Evolutionary conservation across 2,797 vertebrate species (phyloP).

Genomic region (Bradypodion ventrale): DNA sequence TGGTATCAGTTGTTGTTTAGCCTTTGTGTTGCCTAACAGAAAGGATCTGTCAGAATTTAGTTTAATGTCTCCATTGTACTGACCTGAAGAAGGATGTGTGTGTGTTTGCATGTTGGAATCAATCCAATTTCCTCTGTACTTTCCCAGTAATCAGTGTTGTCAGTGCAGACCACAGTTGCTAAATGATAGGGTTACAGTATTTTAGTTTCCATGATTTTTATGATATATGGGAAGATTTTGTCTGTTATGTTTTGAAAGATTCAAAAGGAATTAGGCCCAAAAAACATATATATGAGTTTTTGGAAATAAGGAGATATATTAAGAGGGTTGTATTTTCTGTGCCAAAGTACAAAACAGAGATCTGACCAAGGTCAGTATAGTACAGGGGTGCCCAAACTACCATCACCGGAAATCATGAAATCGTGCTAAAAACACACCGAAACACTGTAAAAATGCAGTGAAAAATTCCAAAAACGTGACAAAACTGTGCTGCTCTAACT

Average conservation of each 20-base stretch:
- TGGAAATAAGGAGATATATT: no score
- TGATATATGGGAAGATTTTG: no score
- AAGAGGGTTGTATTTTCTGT: background rate
- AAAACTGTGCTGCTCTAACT: no score
- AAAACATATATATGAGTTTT: no score
- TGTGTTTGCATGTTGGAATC: no score
- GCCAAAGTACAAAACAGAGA: background rate
- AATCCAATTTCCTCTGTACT: background rate
- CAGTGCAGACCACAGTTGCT: background rate
- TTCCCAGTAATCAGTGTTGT: background rate
- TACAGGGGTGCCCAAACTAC: no score
- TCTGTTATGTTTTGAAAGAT: no score
- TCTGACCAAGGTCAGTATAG: background rate
- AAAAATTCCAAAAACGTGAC: no score
- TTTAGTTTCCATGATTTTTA: background rate
- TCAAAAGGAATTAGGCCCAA: no score
- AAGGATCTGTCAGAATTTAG: background rate
- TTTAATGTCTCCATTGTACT: background rate
- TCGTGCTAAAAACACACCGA: no score
- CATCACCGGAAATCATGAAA: no score
- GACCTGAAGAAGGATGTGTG: background rate
- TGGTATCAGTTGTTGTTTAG: background rate
- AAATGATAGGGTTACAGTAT: background rate
- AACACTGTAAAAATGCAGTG: no score
- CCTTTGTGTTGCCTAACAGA: background rate